Evolutionary conservation across 2,888 invertebrate species (phyloP), one percentile per base, ranked within the genome.

Genomic region (Spodoptera exigua): DNA sequence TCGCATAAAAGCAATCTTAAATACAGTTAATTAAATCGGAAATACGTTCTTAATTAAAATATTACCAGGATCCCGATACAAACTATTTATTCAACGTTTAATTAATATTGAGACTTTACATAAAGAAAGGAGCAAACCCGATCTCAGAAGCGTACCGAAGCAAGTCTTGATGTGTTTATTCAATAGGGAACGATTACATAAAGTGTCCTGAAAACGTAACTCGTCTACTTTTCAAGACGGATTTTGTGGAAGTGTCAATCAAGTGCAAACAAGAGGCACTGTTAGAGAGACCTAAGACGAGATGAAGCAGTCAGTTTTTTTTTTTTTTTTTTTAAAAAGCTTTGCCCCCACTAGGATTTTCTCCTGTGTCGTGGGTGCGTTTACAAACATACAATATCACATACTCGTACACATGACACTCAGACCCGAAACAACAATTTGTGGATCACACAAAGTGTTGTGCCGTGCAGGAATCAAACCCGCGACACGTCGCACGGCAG

Each of bases 81-180:
- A 49, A 55, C 48, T 64, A 54, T 63, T 59, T 45, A 17, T 57
- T 64, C 44, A 61, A 47, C 41, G 51, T 59, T 67, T 67, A 74
- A 71, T 74, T 66, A 69, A 68, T 61, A 65, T 61, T 27, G 17
- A 37, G 16, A 48, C 54, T 55, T 54, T 60, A 53, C 44, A 18
- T 46, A 52, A 51, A 16, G 16, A 13, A 16, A 11, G 18, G 16
- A 40, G 54, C 36, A 53, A 61, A 49, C 36, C 14, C 21, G 39
- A 9, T 41, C 52, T 55, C 46, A 17, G 57, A 51, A 52, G 34
- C 41, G 36, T 53, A 21, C 16, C 21, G 44, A 32, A 34, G 53
- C 40, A 48, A 57, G 47, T n/a, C 47, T 51, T 54, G 58, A 56
- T 27, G 61, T 60, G 51, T 62, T 70, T 61, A 70, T 62, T 58